These are phyloP conservation scores for Gephyroberyx darwinii DNA, from an alignment of 2,797 vertebrate genomes.

Conservation along the genomic window DNA sequence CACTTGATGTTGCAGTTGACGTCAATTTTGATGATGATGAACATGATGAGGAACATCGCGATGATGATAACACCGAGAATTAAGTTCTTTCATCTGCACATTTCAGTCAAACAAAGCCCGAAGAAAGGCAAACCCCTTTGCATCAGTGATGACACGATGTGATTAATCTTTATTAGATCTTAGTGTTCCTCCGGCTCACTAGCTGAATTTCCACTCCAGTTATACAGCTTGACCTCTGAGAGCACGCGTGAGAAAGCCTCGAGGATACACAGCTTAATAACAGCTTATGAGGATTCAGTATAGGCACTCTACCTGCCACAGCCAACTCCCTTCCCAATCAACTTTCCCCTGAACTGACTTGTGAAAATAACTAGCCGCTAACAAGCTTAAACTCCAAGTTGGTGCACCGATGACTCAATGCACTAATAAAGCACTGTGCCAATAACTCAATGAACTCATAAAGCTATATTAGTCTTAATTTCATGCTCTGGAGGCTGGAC, in stretches of 20 bases:
- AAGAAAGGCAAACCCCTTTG: neutral
- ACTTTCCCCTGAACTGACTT: neutral
- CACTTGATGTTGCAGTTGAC: neutral
- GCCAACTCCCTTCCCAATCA: constrained; percentile 10
- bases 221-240: constrained; percentile 20
- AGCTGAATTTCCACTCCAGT: constrained; percentile 40
- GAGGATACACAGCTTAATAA: constrained; percentile 35
- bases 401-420: neutral
- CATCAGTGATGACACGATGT: constrained; percentile 15
- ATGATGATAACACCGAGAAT: constrained; percentile 8
- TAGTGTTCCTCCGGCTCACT: constrained; percentile 11
- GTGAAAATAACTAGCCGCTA: constrained; percentile 35
- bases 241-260: constrained; percentile 31
- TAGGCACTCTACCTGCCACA: constrained; percentile 9
- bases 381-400: constrained; percentile 28
- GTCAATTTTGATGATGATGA: neutral
- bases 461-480: constrained; percentile 11
- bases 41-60: neutral
- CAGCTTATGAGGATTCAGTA: constrained; percentile 40
- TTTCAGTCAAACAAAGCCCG: neutral
- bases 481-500: constrained; percentile 3
- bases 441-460: too few species aligned
- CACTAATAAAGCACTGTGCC: neutral
- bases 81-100: constrained; percentile 18
- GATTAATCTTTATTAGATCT: constrained; percentile 50